Conservation (phyloP, 2,888 invertebrate genomes). For the Calameuta filiformis region DNA sequence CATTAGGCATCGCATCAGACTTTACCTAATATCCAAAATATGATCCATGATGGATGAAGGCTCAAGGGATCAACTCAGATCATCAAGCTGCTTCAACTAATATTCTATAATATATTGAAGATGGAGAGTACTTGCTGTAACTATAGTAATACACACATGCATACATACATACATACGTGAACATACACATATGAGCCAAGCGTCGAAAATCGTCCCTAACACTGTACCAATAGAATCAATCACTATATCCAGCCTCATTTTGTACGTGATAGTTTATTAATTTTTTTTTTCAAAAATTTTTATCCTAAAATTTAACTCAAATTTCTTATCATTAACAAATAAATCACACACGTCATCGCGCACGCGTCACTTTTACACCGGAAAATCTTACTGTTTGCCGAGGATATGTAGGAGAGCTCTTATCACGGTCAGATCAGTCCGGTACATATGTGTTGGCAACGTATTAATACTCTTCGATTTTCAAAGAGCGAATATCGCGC, state of each 20-base stretch:
- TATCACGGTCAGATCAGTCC: background rate
- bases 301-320: background rate
- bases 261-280: too few species aligned
- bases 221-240: background rate
- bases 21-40: background rate
- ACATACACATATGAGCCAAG: background rate
- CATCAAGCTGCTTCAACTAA: background rate
- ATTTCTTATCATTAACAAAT: background rate
- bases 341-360: background rate
- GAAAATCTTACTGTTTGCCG: background rate
- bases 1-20: background rate
- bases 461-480: background rate
- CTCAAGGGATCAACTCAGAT: background rate
- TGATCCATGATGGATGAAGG: background rate
- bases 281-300: background rate
- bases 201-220: background rate
- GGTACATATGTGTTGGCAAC: background rate
- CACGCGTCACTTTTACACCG: too few species aligned
- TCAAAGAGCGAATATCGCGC: background rate
- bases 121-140: background rate
- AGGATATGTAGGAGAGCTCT: background rate
- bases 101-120: background rate
- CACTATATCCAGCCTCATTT: too few species aligned
- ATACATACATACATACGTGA: too few species aligned
- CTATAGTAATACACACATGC: background rate